Base-by-base conservation (phyloP, 2,888 invertebrate species). In the Drosophila meridionalis region DNA sequence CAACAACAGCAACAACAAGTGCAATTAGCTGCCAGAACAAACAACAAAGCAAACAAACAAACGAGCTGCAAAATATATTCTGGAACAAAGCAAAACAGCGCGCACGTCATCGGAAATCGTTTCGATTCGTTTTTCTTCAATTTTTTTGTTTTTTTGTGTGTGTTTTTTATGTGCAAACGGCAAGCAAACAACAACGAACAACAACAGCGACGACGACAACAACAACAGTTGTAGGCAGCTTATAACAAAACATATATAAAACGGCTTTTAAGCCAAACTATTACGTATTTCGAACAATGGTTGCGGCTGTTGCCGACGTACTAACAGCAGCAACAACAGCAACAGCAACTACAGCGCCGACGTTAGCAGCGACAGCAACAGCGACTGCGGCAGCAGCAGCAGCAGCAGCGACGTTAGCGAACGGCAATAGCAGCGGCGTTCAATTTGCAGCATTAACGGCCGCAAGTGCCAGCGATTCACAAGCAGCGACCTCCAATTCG, bases 141-240 rank as follows among this genome's bases (percentile, higher is more conserved):
- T 11, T 36, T 36, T 47, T 7, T 20, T 8, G 38, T 38, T 38
- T 9, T 28, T 59, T n/a, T n/a, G 11, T 14, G 3, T 20, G 14
- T 58, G 20, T 47, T 30, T 34, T 48, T 42, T 30, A 73, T 76
- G 87, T 83, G 82, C 81, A 79, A 91, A 92, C 86, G 88, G 89
- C 91, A 84, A 83, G 88, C 83, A 91, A 91, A 83, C 88, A 91
- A 83, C 87, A 91, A 84, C 86, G 52, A 68, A 73, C 80, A 69
- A 75, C 63, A 71, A 30, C 47, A 47, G 45, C 45, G 43, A 43
- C 40, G n/a, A 20, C 12, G n/a, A n/a, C 43, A 43, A 57, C 40
- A 70, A n/a, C 43, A 43, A 57, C 40, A 70, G 26, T 50, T 14
- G 50, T 28, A 52, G 47, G 48, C 53, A 52, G 70, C 78, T 79